Evolutionary conservation across 1,140 invertebrate species (phyloP), one percentile per base, ranked within the genome.

Genomic region (Adoxophyes honmai): DNA sequence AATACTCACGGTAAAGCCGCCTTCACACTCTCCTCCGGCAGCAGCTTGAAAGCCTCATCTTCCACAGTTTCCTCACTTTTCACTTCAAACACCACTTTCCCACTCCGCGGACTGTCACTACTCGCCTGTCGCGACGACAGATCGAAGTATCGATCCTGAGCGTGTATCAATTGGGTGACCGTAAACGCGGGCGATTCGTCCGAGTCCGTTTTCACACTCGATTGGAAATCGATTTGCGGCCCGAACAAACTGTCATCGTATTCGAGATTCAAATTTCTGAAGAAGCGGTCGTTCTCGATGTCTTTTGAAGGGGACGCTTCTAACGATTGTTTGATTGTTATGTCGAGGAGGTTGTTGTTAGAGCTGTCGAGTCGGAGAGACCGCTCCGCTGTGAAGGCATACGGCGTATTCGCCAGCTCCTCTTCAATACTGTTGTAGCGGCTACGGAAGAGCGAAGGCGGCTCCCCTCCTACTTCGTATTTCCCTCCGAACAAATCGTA

Each of bases 351-450:
- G 2, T 28, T 11, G 44, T 78, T 72, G 70, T 66, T 56, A 1
- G 61, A 52, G 14, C 60, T 64, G 60, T 72, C 74, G 0, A 71
- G 44, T 7, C 71, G 60, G 0, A 81, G 60, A 8, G 74, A 67
- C 13, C 77, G 75, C 8, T 78, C 77, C 0, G 70, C 80, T 0
- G 82, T 77, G 78, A 90, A 90, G 34, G 89, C 89, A 66, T 90
- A 90, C 9, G 89, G 89, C 44, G 89, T 90, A 55, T 88, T 89
- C 1, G 89, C 87, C 1, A 90, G 66, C 48, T 90, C 88, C 54
- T 88, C 81, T 60, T 90, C 89, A 0, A 90, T 75, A 56, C 87
- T 89, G 65, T 89, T 90, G 78, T 88, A 86, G 4, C 89, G 70
- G 54, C 82, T 88, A 9, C 88, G 66, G 74, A 90, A 90, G 5